Conservation (phyloP, 2,888 invertebrate species). For the Coleophora deauratella region DNA sequence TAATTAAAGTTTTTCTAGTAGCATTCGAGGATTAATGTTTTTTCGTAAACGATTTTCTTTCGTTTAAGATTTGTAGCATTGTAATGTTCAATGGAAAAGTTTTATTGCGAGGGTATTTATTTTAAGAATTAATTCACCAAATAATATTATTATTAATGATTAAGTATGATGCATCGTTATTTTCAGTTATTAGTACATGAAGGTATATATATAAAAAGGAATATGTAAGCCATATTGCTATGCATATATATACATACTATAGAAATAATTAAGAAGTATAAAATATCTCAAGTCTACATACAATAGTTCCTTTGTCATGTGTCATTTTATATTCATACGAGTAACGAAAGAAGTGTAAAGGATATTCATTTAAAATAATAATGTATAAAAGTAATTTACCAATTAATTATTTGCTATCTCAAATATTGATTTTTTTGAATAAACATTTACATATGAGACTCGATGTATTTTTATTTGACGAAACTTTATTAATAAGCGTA, state of each 20-base stretch:
- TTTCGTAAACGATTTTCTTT: too few relatives aligned
- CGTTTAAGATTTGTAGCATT: too few relatives aligned
- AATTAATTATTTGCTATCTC: constrained; percentile 70
- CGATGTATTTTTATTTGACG: constrained; percentile 18
- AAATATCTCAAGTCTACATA: constrained; percentile 65
- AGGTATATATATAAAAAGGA: constrained; percentile 30
- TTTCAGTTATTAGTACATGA: constrained; percentile 38
- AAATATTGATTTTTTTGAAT: constrained; percentile 70
- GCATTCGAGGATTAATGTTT: constrained; percentile 1
- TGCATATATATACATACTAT: constrained; percentile 43
- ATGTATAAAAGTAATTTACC: constrained; percentile 61
- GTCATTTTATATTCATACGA: constrained; percentile 67
- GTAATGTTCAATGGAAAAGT: not conserved
- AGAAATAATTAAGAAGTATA: constrained; percentile 35
- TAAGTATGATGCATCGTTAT: constrained; percentile 40
- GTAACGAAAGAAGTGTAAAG: constrained; percentile 52
- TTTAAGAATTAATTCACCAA: constrained; percentile 46
- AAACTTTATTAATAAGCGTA: too few relatives aligned
- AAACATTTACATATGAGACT: constrained; percentile 62
- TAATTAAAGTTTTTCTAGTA: too few relatives aligned
- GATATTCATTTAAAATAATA: constrained; percentile 49
- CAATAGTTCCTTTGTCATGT: constrained; percentile 74
- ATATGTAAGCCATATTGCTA: constrained; percentile 57
- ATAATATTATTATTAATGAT: constrained; percentile 43
- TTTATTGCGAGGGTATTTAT: constrained; percentile 14